phyloP scores from a whole-genome alignment of 2,888 invertebrate species.

The Drosophila kanekoi region DNA sequence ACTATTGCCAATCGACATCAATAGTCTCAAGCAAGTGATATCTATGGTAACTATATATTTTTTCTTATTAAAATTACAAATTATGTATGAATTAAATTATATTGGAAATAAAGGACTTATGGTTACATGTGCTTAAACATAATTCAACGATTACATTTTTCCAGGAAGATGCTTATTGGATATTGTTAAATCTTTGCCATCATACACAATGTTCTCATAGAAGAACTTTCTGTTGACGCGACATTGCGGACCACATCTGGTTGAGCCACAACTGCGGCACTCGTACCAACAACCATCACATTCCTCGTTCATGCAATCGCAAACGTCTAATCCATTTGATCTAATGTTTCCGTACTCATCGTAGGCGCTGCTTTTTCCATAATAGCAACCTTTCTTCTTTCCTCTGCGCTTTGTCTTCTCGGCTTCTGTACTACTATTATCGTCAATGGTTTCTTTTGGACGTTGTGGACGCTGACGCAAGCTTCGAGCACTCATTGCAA shows the following conservation, averaged over 20 bases:
- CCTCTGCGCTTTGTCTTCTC: conserved; percentile 91
- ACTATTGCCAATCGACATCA: neutral
- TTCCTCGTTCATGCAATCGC: conserved; percentile 92
- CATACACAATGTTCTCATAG: conserved; percentile 91
- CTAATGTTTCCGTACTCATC: conserved; percentile 90
- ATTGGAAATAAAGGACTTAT: neutral
- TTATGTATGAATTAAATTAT: neutral
- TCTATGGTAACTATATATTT: neutral
- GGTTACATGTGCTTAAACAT: neutral
- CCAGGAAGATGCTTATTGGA: conserved; percentile 66
- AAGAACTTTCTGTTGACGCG: conserved; percentile 91
- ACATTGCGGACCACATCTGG: conserved; percentile 93
- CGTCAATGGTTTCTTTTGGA: conserved; percentile 43
- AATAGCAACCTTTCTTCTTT: conserved; percentile 66
- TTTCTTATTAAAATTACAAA: neutral
- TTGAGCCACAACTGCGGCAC: conserved; percentile 90
- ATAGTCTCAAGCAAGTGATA: neutral
- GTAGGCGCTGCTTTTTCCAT: conserved; percentile 85
- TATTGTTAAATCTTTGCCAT: conserved; percentile 89
- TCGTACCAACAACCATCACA: conserved; percentile 95
- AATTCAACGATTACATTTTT: conserved; percentile 23
- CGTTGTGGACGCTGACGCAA: conserved; percentile 65
- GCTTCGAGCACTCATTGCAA: conserved; percentile 53
- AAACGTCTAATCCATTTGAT: conserved; percentile 89
- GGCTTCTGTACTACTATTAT: conserved; percentile 86